phyloP scores from a whole-genome alignment of 2,888 invertebrate species.

The Acanthosepion esculentum region DNA sequence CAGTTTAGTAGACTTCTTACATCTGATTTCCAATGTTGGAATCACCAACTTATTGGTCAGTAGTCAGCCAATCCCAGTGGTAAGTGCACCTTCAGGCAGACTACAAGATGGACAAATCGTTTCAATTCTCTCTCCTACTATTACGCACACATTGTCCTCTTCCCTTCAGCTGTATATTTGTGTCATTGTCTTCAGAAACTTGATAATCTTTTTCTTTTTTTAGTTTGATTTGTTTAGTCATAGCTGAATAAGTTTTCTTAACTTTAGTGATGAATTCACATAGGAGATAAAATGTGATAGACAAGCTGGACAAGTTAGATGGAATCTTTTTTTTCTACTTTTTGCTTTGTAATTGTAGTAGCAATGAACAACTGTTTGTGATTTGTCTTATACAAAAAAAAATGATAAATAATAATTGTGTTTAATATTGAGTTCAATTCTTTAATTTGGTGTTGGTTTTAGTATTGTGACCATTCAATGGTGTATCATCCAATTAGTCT shows the following conservation, averaged over 20 bases:
- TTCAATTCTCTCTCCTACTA: background rate
- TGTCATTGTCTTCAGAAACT: background rate
- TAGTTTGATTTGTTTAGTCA: background rate
- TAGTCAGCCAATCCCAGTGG: background rate
- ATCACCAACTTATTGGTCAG: background rate
- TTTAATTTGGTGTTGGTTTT: too few relatives aligned
- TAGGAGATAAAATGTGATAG: too few relatives aligned
- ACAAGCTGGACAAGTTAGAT: too few relatives aligned
- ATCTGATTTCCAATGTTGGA: background rate
- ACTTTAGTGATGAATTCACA: background rate
- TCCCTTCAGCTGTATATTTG: background rate
- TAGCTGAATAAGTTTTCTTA: conserved; percentile 1
- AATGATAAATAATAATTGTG: too few relatives aligned
- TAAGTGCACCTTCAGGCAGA: background rate
- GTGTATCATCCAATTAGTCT: too few relatives aligned
- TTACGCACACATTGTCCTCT: background rate
- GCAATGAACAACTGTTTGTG: too few relatives aligned
- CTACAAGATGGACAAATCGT: background rate
- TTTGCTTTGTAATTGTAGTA: too few relatives aligned
- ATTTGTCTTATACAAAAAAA: too few relatives aligned
- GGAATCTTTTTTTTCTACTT: too few relatives aligned
- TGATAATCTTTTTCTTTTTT: background rate
- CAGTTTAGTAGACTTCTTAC: background rate
- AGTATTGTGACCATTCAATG: too few relatives aligned
- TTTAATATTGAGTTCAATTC: too few relatives aligned